These are phyloP conservation scores for Octomys mimax DNA, from an alignment of 2,797 vertebrate genomes.

Conservation along the genomic window DNA sequence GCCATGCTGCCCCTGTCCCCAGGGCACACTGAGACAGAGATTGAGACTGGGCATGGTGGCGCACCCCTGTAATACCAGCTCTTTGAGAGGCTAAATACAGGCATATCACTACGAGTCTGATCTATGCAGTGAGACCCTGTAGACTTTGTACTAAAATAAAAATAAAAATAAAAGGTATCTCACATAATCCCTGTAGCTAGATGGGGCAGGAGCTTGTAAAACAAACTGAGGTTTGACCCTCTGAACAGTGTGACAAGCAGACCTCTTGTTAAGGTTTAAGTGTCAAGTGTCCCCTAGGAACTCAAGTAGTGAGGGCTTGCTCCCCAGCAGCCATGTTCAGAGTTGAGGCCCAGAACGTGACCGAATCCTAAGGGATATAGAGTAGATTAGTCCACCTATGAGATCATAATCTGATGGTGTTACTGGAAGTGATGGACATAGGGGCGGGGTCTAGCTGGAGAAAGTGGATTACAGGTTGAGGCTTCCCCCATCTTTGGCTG, in stretches of 20 bases:
- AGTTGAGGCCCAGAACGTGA: neutral
- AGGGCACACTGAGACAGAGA: no score
- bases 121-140: no score
- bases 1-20: no score
- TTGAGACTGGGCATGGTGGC: no score
- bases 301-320: neutral
- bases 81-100: no score
- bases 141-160: no score
- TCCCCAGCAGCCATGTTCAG: neutral
- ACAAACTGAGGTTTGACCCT: constrained; percentile 22
- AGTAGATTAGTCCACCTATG: neutral
- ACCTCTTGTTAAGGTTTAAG: neutral
- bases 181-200: neutral
- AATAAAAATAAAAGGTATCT: neutral
- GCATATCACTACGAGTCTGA: no score
- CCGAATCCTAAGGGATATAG: neutral
- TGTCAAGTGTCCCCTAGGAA: neutral
- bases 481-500: neutral
- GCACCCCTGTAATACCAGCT: no score
- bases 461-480: neutral
- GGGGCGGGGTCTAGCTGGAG: neutral
- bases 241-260: neutral
- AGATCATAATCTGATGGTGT: neutral
- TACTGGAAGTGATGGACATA: neutral
- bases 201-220: constrained; percentile 30